A percentile compares a stretch with the other conserved stretches of the same genome.
phyloP scores from a whole-genome alignment of 2,113 vertebrate species.

The Coreoperca whiteheadi region DNA sequence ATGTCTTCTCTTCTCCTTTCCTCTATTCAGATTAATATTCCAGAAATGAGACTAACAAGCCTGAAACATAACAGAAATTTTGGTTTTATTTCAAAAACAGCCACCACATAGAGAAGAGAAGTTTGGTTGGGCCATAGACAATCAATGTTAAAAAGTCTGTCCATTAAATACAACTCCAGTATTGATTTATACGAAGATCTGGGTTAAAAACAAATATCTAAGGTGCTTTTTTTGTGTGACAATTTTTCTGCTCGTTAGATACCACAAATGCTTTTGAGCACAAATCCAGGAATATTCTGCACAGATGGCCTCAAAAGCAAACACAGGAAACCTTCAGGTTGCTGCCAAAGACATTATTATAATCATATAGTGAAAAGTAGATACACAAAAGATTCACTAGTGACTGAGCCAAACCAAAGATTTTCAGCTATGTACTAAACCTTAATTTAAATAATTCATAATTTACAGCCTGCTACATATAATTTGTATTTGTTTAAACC shows the following conservation, averaged over 20 bases:
- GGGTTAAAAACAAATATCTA: constrained; percentile 20
- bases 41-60: neutral
- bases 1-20: constrained; percentile 19
- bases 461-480: neutral
- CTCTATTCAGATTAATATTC: constrained; percentile 26
- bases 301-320: constrained; percentile 54
- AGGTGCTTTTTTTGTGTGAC: neutral
- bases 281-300: constrained; percentile 22
- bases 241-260: constrained; percentile 21
- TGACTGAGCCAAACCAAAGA: constrained; percentile 11
- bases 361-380: constrained; percentile 29
- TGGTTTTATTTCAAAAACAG: constrained; percentile 5
- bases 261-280: constrained; percentile 29
- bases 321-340: constrained; percentile 38
- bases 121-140: neutral
- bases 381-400: neutral
- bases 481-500: neutral
- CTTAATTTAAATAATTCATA: neutral
- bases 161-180: neutral
- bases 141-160: constrained; percentile 13
- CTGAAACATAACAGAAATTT: constrained; percentile 3
- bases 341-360: constrained; percentile 17
- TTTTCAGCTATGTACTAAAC: neutral
- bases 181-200: constrained; percentile 5
- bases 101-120: neutral